Conservation (phyloP, 1,140 invertebrate species). For the Philopotamus ludificatus region DNA sequence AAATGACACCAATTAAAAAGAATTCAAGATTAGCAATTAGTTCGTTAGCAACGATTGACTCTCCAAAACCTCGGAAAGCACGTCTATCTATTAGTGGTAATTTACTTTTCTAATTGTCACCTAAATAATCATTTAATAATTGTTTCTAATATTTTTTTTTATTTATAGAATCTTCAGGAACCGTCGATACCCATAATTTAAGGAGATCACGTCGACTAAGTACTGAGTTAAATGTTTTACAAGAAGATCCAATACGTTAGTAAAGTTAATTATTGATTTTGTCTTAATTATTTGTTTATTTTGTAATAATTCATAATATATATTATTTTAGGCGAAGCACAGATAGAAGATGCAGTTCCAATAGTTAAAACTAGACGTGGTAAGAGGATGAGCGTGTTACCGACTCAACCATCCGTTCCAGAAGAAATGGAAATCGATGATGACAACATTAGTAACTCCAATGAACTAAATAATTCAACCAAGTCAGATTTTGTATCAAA, state of each 20-base stretch:
- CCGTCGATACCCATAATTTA: neutral
- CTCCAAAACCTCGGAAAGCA: constrained; percentile 31
- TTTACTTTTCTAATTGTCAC: neutral
- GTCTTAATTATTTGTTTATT: neutral
- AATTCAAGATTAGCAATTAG: neutral
- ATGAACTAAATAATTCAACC: neutral
- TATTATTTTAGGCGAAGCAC: constrained; percentile 31
- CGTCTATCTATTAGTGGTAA: constrained; percentile 22
- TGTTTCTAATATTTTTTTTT: neutral
- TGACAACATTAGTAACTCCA: neutral
- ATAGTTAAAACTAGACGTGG: constrained; percentile 24
- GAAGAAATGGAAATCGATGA: constrained; percentile 32
- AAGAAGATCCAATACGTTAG: constrained; percentile 39
- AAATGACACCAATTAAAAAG: neutral
- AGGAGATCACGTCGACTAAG: constrained; percentile 36
- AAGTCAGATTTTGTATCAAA: no score
- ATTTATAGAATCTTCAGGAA: neutral
- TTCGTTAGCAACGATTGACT: constrained; percentile 17
- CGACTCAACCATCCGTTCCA: constrained; percentile 30
- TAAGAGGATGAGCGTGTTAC: constrained; percentile 31
- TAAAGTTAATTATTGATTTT: neutral
- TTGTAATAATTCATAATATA: neutral
- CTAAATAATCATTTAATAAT: neutral
- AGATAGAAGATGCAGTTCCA: neutral
- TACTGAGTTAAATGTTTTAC: constrained; percentile 32